A percentile compares a stretch with the other conserved stretches of the same genome.
Conservation (phyloP, 2,113 vertebrate species). For the Ammospiza nelsoni region DNA sequence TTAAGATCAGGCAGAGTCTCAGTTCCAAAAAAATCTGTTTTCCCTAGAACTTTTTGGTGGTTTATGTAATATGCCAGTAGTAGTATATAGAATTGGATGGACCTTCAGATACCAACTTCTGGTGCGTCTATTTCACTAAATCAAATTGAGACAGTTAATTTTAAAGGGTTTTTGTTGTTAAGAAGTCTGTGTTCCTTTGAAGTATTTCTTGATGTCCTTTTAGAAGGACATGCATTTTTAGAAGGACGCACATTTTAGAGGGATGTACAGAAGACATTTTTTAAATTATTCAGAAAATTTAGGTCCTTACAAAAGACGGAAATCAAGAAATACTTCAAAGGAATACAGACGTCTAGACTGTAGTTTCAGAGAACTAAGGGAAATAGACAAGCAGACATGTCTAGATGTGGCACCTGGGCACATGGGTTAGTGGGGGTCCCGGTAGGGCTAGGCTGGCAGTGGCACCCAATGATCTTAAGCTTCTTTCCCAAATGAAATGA, state of each 20-base stretch:
- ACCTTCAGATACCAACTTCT: neutral
- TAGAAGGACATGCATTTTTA: neutral
- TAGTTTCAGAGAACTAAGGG: neutral
- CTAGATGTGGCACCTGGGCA: neutral
- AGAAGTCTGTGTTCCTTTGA: neutral
- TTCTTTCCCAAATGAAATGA: neutral
- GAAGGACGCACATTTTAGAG: too few relatives aligned
- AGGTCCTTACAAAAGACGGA: neutral
- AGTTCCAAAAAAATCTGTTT: neutral
- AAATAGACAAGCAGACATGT: neutral
- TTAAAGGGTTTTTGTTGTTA: neutral
- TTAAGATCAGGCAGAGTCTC: neutral
- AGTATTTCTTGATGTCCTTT: neutral
- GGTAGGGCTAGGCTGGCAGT: accelerated
- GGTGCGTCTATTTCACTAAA: neutral
- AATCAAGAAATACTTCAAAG: neutral
- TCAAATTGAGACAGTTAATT: neutral
- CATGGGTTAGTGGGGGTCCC: neutral
- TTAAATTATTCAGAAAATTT: too few relatives aligned
- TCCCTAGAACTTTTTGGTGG: neutral
- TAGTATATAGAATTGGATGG: neutral
- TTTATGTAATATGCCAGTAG: neutral
- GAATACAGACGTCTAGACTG: neutral
- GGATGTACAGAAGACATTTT: too few relatives aligned
- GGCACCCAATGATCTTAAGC: accelerated